These are phyloP conservation scores for Percina caprodes DNA, from an alignment of 2,113 vertebrate species.

Conservation along the genomic window DNA sequence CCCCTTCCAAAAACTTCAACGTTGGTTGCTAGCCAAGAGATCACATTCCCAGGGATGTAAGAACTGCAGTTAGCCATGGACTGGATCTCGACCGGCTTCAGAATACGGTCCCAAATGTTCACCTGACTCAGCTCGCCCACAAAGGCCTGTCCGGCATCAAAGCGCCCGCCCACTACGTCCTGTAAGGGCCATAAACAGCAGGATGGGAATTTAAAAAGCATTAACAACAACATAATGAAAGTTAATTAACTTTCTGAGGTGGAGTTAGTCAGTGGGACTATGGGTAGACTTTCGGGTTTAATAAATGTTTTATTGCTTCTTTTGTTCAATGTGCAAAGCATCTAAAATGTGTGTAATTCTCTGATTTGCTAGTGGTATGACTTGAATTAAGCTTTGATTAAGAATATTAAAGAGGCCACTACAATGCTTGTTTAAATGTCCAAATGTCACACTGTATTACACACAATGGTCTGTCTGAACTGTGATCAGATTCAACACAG, in stretches of 20 bases:
- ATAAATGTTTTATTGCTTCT: not conserved
- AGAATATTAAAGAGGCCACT: not conserved
- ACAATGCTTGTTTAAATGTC: not conserved
- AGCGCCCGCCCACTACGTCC: constrained; percentile 96
- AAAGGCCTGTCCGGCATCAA: constrained; percentile 97
- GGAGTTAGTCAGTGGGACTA: not conserved
- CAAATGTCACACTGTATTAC: not conserved
- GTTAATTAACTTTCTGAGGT: constrained; percentile 20
- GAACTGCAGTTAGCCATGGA: constrained; percentile 94
- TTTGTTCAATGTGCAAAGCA: not conserved
- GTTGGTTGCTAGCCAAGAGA: constrained; percentile 93
- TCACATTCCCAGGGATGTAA: constrained; percentile 93
- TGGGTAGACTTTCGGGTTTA: not conserved
- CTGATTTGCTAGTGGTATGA: not conserved
- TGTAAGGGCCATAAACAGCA: constrained; percentile 75
- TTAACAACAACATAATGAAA: constrained; percentile 10
- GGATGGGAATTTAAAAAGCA: constrained; percentile 28
- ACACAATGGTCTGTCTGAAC: not conserved
- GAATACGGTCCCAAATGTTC: constrained; percentile 96
- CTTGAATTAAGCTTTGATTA: not conserved
- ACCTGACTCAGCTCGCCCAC: constrained; percentile 98
- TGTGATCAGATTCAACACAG: not conserved
- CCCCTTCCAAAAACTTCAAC: constrained; percentile 94
- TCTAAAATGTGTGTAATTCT: not conserved
- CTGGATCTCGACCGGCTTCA: constrained; percentile 90